Percentiles rank a stretch among this genome's conserved stretches.
phyloP scores from a whole-genome alignment of 2,888 invertebrate genomes.

The Mesoligia furuncula region DNA sequence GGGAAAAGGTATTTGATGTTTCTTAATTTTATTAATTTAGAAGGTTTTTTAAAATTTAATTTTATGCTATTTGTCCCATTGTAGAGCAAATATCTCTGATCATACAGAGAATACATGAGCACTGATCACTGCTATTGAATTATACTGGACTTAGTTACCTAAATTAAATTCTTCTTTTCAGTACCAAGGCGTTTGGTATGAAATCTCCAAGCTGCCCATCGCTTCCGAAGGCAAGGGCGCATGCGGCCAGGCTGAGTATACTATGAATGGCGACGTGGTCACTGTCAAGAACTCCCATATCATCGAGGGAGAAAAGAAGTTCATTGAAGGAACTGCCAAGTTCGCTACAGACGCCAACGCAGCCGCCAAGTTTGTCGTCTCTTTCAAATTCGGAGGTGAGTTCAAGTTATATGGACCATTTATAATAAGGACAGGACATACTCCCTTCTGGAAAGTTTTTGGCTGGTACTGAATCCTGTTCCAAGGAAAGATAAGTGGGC shows the following conservation, averaged over 20 bases:
- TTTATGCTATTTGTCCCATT: not conserved
- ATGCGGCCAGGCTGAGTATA: slow-evolving; percentile 91
- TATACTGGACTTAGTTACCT: not conserved
- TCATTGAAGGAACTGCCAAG: slow-evolving; percentile 81
- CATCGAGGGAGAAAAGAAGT: slow-evolving; percentile 76
- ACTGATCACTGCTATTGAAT: not conserved
- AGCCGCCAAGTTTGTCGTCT: slow-evolving; percentile 84
- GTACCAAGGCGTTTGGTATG: slow-evolving; percentile 93
- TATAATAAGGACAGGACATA: too few species aligned
- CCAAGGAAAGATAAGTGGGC: not conserved
- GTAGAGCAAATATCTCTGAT: too few species aligned
- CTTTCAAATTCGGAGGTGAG: slow-evolving; percentile 81
- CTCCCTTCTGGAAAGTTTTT: not conserved
- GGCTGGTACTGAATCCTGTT: not conserved
- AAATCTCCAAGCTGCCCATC: slow-evolving; percentile 91
- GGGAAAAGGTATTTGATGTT: not conserved
- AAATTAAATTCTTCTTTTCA: slow-evolving; percentile 68
- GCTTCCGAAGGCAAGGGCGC: slow-evolving; percentile 91
- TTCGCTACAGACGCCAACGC: slow-evolving; percentile 82
- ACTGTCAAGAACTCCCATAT: slow-evolving; percentile 82
- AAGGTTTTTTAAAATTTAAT: not conserved
- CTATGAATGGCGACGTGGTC: slow-evolving; percentile 80
- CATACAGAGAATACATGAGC: too few species aligned
- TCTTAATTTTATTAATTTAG: not conserved
- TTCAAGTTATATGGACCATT: not conserved